Evolutionary conservation across 1,140 invertebrate genomes (phyloP).

Genomic region (Drosophila malerkotliana): DNA sequence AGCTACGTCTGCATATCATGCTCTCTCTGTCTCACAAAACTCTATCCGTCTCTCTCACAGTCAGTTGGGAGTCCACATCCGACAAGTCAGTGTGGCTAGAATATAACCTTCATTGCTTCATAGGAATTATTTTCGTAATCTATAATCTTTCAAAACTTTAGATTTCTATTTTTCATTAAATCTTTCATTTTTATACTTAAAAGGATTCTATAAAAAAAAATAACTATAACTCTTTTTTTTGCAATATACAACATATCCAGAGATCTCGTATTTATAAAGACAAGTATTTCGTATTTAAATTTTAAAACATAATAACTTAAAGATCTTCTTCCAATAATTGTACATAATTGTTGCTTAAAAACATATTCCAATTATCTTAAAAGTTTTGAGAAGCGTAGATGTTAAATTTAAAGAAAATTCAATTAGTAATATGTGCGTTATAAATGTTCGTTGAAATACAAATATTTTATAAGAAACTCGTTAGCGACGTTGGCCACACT

Average conservation of each 20-base stretch:
- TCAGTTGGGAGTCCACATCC: neutral
- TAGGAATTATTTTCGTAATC: neutral
- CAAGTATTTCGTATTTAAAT: neutral
- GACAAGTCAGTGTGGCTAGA: conserved; percentile 9
- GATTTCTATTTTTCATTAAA: neutral
- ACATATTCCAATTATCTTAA: no score
- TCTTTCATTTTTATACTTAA: neutral
- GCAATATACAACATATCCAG: conserved; percentile 1
- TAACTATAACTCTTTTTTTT: neutral
- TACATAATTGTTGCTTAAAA: neutral
- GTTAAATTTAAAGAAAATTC: neutral
- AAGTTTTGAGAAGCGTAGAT: neutral
- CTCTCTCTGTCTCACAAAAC: conserved; percentile 24
- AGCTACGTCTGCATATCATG: conserved; percentile 47
- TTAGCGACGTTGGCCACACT: conserved; percentile 22
- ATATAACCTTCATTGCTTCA: no score
- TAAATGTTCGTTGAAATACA: neutral
- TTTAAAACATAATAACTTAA: no score
- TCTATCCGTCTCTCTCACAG: conserved; percentile 17
- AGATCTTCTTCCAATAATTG: neutral
- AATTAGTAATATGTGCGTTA: neutral
- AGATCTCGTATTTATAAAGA: conserved; percentile 3
- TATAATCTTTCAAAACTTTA: neutral
- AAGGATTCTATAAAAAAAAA: neutral
- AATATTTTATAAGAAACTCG: neutral